These are phyloP conservation scores for Zoanthus sociatus DNA, from an alignment of 92 coral and sea anemone genomes.

Conservation along the genomic window DNA sequence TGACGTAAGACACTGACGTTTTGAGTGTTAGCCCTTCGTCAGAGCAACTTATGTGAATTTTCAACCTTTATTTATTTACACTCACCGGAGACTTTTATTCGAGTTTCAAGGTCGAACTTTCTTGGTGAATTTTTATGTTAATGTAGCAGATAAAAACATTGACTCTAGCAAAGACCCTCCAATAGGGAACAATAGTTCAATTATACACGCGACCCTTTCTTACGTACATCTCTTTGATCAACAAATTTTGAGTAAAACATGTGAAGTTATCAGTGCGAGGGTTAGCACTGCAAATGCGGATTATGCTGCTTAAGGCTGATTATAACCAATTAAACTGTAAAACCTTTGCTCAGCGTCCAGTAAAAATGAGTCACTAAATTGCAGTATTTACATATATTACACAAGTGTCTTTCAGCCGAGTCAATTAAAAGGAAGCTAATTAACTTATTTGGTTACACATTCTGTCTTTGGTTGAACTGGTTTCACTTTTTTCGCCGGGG, in stretches of 20 bases:
- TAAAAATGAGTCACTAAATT: background rate
- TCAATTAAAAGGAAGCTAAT: background rate
- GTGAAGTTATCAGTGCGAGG: background rate
- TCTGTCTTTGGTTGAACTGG: conserved; percentile 15
- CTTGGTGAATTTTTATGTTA: too few relatives aligned
- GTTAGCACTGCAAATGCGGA: background rate
- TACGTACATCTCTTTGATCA: too few relatives aligned
- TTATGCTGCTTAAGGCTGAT: background rate
- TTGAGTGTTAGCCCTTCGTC: too few relatives aligned
- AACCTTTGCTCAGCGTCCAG: background rate
- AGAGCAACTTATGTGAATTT: too few relatives aligned
- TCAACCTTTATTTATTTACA: too few relatives aligned
- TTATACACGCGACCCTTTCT: too few relatives aligned
- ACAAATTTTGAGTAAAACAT: background rate
- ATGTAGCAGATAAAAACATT: too few relatives aligned
- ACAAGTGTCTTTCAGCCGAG: background rate
- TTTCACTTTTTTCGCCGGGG: conserved; percentile 16
- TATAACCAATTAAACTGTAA: background rate
- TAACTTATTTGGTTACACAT: background rate
- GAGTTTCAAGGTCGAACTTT: too few relatives aligned
- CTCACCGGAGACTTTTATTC: too few relatives aligned
- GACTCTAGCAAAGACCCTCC: too few relatives aligned
- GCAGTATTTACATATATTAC: background rate
- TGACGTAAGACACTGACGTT: too few relatives aligned
- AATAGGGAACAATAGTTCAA: too few relatives aligned